Base-by-base conservation (phyloP, 2,888 invertebrate genomes). In the Drosophila borborema region DNA sequence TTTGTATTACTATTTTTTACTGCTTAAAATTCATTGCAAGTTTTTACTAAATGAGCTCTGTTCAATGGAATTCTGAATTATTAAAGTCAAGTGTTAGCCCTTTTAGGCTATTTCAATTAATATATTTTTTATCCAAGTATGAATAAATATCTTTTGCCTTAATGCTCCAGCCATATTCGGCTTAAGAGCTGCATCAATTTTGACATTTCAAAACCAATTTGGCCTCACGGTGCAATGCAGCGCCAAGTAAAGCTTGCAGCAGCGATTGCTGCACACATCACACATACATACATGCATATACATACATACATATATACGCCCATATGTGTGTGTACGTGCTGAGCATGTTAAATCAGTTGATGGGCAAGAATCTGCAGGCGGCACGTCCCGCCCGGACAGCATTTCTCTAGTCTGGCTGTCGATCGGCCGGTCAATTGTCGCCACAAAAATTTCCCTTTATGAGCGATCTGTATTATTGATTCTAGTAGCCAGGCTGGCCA, bases 371-470 rank as follows among this genome's bases (percentile, higher is more conserved):
- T 51, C 31, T 49, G 36, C 43, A 41, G 63, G 55, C 63, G 58
- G 72, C 85, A 85, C 85, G 89, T 79, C 68, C 48, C 59, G 61
- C 23, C 20, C 61, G 69, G 54, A 65, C 84, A 64, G 69, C 67
- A 74, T 64, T 80, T 72, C 41, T n/a, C 41, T 41, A 41, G 41
- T n/a, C 62, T 65, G 66, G 14, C 23, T 55, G 69, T 28, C 48
- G 28, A 48, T 23, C 23, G 49, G 49, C 8, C 62, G 10, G 60
- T 28, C 41, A 59, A 66, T 41, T 41, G 63, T 54, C 56, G 56
- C 45, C 69, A 54, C n/a, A 34, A 72, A 80, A 81, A 87, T 89
- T 87, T 89, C 74, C 81, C 89, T 89, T 87, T 82, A 83, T 77
- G 85, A 77, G 59, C 69, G 73, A 64, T 70, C 74, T 70, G 68